These are phyloP conservation scores for Hermetia illucens DNA, from an alignment of 1,140 invertebrate genomes.

Conservation along the genomic window DNA sequence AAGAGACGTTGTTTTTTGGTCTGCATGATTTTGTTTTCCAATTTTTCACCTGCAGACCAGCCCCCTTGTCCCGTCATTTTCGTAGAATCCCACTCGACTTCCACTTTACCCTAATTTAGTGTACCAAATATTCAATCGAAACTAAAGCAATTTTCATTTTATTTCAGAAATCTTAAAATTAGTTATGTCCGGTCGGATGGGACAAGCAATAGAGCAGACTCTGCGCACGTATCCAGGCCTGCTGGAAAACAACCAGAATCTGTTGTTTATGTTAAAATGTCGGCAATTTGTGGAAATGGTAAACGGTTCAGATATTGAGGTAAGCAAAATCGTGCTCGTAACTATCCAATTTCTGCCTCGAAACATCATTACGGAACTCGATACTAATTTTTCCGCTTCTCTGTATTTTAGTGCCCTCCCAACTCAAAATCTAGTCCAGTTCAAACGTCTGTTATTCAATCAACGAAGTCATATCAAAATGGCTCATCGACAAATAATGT, in stretches of 20 bases:
- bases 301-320: constrained; percentile 65
- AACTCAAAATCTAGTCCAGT: constrained; percentile 12
- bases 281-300: constrained; percentile 96
- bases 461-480: constrained; percentile 48
- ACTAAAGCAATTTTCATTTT: constrained; percentile 10
- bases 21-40: background rate
- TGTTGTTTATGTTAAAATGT: constrained; percentile 90
- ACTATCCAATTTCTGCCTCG: no score
- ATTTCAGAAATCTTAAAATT: constrained; percentile 81
- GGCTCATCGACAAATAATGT: constrained; percentile 32
- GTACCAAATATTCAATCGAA: background rate
- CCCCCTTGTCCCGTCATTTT: background rate
- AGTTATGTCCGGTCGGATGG: constrained; percentile 80
- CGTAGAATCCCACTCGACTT: background rate
- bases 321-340: constrained; percentile 19
- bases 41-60: background rate
- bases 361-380: no score
- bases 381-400: background rate
- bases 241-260: constrained; percentile 74
- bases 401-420: constrained; percentile 7
- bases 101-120: background rate
- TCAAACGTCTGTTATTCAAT: constrained; percentile 60
- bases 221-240: constrained; percentile 79
- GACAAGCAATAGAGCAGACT: constrained; percentile 86
- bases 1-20: constrained; percentile 26